A percentile compares a stretch with the other conserved stretches of the same genome.
phyloP scores from a whole-genome alignment of 2,888 invertebrate genomes.

The Hydroisotoma schaefferi region DNA sequence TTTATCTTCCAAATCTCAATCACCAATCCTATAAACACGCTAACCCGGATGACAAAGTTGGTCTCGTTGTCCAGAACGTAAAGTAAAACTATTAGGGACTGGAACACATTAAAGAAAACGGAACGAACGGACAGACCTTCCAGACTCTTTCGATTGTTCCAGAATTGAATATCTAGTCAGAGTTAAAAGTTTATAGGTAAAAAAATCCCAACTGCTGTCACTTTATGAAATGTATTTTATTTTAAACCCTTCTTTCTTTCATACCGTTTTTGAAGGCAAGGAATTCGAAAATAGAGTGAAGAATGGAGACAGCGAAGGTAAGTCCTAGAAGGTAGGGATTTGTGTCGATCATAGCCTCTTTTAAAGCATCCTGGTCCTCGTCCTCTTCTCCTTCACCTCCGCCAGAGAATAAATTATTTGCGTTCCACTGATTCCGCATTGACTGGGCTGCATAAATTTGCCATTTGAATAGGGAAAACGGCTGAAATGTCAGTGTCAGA shows the following conservation, averaged over 20 bases:
- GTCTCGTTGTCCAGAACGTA: slow-evolving; percentile 99
- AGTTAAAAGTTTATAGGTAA: not conserved
- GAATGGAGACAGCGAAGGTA: slow-evolving; percentile 85
- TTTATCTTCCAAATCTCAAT: slow-evolving; percentile 99
- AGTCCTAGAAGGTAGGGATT: slow-evolving; percentile 90
- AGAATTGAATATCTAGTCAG: slow-evolving; percentile 92
- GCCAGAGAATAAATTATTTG: slow-evolving; percentile 61
- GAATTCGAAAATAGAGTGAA: slow-evolving; percentile 97
- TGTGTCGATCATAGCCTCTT: slow-evolving; percentile 93
- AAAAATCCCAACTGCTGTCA: not conserved
- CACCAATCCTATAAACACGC: slow-evolving; percentile 87
- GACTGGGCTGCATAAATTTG: slow-evolving; percentile 96
- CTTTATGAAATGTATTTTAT: not conserved
- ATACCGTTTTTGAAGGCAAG: slow-evolving; percentile 97
- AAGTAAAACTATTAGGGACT: slow-evolving; percentile 87
- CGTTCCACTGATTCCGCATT: slow-evolving; percentile 79
- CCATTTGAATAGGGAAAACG: slow-evolving; percentile 94
- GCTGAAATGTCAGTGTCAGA: slow-evolving; percentile 74
- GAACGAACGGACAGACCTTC: slow-evolving; percentile 97
- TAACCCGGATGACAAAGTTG: slow-evolving; percentile 89
- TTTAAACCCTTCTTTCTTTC: not conserved
- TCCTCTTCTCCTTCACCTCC: slow-evolving; percentile 72
- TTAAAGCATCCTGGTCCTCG: slow-evolving; percentile 82
- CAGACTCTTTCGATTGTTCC: slow-evolving; percentile 86
- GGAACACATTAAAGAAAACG: slow-evolving; percentile 97